These are phyloP conservation scores for Aphodius granarius DNA, from an alignment of 2,888 invertebrate genomes.

Conservation along the genomic window DNA sequence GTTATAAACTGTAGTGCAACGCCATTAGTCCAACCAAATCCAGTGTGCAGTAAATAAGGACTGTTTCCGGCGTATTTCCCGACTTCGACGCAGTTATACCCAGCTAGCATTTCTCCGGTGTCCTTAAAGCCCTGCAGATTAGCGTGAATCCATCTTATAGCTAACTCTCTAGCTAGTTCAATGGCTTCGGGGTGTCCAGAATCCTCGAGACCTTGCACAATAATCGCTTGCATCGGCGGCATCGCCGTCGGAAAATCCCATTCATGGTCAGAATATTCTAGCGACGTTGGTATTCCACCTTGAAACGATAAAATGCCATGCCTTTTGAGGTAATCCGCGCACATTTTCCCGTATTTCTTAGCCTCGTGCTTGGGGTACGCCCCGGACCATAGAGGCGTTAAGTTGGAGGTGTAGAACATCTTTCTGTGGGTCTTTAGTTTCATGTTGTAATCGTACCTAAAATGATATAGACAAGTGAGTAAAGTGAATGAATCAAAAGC, in stretches of 20 bases:
- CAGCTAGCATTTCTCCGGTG: slow-evolving; percentile 72
- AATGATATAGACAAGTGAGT: too few relatives aligned
- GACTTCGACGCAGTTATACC: slow-evolving; percentile 66
- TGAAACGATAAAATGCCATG: slow-evolving; percentile 55
- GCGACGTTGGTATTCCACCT: slow-evolving; percentile 72
- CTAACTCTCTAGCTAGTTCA: slow-evolving; percentile 64
- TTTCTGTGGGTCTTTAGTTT: slow-evolving; percentile 59
- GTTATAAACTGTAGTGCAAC: slow-evolving; percentile 58
- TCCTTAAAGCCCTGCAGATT: slow-evolving; percentile 61
- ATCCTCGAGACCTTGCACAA: slow-evolving; percentile 64
- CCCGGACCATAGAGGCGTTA: slow-evolving; percentile 74
- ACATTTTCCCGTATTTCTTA: slow-evolving; percentile 54
- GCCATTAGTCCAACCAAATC: slow-evolving; percentile 40
- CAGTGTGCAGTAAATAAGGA: slow-evolving; percentile 47
- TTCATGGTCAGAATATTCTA: slow-evolving; percentile 69
- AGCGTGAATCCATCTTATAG: slow-evolving; percentile 62
- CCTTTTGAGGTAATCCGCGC: slow-evolving; percentile 59
- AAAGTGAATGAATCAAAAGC: too few relatives aligned
- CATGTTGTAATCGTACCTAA: slow-evolving; percentile 81
- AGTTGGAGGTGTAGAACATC: slow-evolving; percentile 54
- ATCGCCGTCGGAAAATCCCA: slow-evolving; percentile 87
- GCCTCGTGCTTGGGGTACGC: slow-evolving; percentile 35
- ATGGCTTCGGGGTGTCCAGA: slow-evolving; percentile 59
- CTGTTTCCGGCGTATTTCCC: slow-evolving; percentile 64
- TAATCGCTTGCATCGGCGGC: slow-evolving; percentile 79